These are phyloP conservation scores for Cepaea nemoralis DNA, from an alignment of 1,140 invertebrate species.

Conservation along the genomic window DNA sequence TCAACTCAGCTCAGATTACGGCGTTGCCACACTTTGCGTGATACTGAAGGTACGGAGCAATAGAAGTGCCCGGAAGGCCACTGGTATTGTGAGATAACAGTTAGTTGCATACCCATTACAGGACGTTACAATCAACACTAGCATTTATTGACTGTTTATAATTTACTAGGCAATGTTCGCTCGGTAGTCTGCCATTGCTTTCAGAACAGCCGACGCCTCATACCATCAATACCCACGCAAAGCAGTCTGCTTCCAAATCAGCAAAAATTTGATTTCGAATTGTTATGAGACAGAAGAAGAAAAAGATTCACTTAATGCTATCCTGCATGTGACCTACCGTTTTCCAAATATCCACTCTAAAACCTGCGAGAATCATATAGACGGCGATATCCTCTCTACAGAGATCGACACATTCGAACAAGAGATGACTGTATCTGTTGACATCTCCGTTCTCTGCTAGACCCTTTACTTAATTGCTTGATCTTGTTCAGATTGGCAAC, in stretches of 20 bases:
- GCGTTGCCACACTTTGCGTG: no score
- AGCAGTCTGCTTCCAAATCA: no score
- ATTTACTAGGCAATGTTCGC: no score
- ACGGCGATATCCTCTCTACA: conserved; percentile 62
- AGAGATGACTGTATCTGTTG: conserved; percentile 50
- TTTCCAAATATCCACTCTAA: conserved; percentile 58
- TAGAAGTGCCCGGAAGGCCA: background rate
- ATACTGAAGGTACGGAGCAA: background rate
- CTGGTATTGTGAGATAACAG: background rate
- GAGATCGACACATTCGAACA: conserved; percentile 65
- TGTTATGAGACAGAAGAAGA: background rate
- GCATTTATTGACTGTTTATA: no score
- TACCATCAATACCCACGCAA: no score
- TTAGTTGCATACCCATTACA: no score
- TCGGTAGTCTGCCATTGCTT: no score
- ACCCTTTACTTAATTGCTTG: conserved; percentile 53
- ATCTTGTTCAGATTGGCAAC: conserved; percentile 56
- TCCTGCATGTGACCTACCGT: conserved; percentile 47
- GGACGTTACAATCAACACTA: no score
- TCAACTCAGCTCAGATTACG: background rate
- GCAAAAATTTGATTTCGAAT: background rate
- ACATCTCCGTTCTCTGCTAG: conserved; percentile 54
- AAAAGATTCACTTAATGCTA: background rate
- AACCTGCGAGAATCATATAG: conserved; percentile 59
- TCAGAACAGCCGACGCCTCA: no score